Evolutionary conservation across 2,113 vertebrate genomes (phyloP).

Genomic region (Thunnus maccoyii): DNA sequence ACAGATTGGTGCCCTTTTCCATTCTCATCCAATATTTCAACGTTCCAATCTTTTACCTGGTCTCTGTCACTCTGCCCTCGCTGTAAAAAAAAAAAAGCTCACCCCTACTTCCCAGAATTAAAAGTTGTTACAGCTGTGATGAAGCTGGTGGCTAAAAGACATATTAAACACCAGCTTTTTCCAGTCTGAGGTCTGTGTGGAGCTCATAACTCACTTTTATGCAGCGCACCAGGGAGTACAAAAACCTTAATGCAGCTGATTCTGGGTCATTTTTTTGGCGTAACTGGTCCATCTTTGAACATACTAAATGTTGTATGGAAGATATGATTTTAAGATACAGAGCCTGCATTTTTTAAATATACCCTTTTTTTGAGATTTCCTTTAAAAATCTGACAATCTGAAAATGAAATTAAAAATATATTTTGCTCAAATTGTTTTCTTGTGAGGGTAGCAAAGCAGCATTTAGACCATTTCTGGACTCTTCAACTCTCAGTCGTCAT

Average conservation of each 20-base stretch:
- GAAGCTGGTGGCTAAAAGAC: constrained; percentile 16
- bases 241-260: not conserved
- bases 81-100: constrained; percentile 22
- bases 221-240: not conserved
- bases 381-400: not conserved
- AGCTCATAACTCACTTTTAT: constrained; percentile 42
- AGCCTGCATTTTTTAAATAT: not conserved
- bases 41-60: constrained; percentile 6
- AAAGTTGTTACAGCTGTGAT: constrained; percentile 21
- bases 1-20: constrained; percentile 40
- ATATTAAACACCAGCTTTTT: constrained; percentile 26
- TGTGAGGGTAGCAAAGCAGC: not conserved
- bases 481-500: not conserved
- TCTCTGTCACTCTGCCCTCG: constrained; percentile 36
- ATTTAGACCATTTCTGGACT: not conserved
- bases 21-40: constrained; percentile 34
- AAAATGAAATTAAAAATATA: not conserved
- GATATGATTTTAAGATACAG: constrained; percentile 6
- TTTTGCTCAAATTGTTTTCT: not conserved
- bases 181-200: not conserved
- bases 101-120: constrained; percentile 48
- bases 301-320: constrained; percentile 1
- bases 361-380: not conserved
- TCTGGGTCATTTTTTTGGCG: constrained; percentile 6
- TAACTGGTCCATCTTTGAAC: not conserved